phyloP scores from a whole-genome alignment of 2,113 vertebrate species.

The Calyptomena viridis region DNA sequence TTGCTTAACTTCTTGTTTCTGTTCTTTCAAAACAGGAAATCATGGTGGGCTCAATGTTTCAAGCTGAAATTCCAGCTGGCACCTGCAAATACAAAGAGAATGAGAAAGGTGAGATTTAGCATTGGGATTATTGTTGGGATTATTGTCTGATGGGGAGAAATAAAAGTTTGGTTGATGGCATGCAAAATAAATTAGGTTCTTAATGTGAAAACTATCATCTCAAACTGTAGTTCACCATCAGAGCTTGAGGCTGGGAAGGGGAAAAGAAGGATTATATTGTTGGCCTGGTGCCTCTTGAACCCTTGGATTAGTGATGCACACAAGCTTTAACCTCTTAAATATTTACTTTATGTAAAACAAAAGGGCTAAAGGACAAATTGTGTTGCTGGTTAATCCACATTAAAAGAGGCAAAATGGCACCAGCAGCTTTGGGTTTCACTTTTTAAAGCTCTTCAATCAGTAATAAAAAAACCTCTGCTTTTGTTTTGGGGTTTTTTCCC shows the following conservation, averaged over 20 bases:
- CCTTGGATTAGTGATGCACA: neutral
- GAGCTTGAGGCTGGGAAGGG: neutral
- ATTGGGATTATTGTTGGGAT: neutral
- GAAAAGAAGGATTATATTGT: neutral
- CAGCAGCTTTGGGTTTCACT: neutral
- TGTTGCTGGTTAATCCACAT: neutral
- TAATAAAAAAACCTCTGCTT: neutral
- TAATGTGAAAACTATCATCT: neutral
- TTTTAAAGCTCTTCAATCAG: neutral
- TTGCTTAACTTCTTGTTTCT: neutral
- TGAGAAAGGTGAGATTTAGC: constrained; percentile 84
- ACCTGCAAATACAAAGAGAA: constrained; percentile 92
- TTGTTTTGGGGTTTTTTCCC: neutral
- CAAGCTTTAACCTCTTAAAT: neutral
- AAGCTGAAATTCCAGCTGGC: constrained; percentile 93
- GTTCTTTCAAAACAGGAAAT: constrained; percentile 84
- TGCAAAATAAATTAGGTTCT: neutral
- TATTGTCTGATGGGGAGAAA: neutral
- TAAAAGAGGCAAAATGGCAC: neutral
- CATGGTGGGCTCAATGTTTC: constrained; percentile 99
- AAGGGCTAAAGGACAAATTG: neutral
- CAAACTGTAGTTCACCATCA: neutral
- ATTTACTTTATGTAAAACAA: neutral
- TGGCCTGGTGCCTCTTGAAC: neutral
- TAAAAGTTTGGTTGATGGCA: neutral